Base-by-base conservation (phyloP, 92 coral and sea anemone genomes). In the Siderastrea siderea region DNA sequence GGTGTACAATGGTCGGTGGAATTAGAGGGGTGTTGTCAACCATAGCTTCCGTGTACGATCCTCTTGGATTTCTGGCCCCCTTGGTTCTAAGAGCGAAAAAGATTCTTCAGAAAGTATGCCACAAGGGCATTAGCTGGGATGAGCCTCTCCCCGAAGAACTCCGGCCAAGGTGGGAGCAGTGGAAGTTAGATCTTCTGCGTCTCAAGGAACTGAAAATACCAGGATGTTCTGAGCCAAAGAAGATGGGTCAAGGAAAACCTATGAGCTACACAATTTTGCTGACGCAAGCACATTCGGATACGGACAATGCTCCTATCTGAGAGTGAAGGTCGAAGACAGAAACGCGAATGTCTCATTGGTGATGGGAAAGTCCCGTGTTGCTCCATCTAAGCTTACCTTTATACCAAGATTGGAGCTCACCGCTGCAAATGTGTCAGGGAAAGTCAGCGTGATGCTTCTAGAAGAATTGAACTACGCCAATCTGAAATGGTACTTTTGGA, bases 341-440 rank as follows among this genome's bases (percentile, higher is more conserved):
- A 78, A 78, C 71, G 68, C 43, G 48, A 16, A 47, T 78, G 83
- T 78, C 43, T 78, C 83, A n/a, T 46, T 62, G 59, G 71, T 78
- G n/a, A 64, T 62, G 83, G 83, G 71, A 62, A 78, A 78, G 60
- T 61, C 83, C 83, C 48, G 83, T 16, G 83, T 61, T 59, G 57
- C 83, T 78, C 83, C 83, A 78, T 10, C 72, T 58, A 78, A 78
- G 71, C 46, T 47, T 14, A 62, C 83, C 10, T 47, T 59, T 4
- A 78, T 85, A 85, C 89, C 89, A 64, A 67, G 89, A 61, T 44
- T 75, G 81, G 81, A 84, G 38, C 88, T 84, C n/a, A 84, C 74
- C 51, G 70, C 82, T 59, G 85, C 77, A 43, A 76, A 68, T 43
- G 76, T 81, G 54, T 67, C 67, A 52, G 76, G 52, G 85, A 54